Conservation (phyloP, 2,888 invertebrate species). For the Torymus texanus region DNA sequence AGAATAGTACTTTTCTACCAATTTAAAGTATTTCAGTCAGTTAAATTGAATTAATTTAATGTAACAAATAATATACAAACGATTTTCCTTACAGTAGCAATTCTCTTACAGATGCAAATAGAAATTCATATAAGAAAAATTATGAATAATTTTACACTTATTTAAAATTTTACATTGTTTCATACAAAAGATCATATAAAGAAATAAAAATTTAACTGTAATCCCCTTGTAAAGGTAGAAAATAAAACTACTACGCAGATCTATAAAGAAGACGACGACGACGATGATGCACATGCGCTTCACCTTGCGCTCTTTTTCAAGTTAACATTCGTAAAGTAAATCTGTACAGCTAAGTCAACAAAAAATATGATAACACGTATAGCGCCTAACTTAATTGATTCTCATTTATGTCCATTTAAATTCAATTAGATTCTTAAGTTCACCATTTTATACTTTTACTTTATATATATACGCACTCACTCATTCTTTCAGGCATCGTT, state of each 20-base stretch:
- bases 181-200: neutral
- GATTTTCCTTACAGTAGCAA: too few relatives aligned
- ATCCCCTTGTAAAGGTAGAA: slow-evolving; percentile 3
- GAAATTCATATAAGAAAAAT: too few relatives aligned
- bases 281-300: slow-evolving; percentile 20
- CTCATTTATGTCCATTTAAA: slow-evolving; percentile 44
- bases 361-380: slow-evolving; percentile 61
- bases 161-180: too few relatives aligned
- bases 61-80: too few relatives aligned
- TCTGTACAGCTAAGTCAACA: slow-evolving; percentile 65
- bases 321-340: slow-evolving; percentile 65
- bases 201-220: neutral
- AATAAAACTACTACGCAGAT: slow-evolving; percentile 28
- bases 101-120: too few relatives aligned
- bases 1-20: neutral
- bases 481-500: slow-evolving; percentile 44
- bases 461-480: slow-evolving; percentile 30
- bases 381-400: slow-evolving; percentile 54
- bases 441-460: slow-evolving; percentile 40
- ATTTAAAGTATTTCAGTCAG: neutral
- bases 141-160: too few relatives aligned
- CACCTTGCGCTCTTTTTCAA: slow-evolving; percentile 55
- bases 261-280: slow-evolving; percentile 34
- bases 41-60: neutral
- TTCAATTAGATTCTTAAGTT: slow-evolving; percentile 47